Base-by-base conservation (phyloP, 2,113 vertebrate genomes). In the Hemiscyllium ocellatum region DNA sequence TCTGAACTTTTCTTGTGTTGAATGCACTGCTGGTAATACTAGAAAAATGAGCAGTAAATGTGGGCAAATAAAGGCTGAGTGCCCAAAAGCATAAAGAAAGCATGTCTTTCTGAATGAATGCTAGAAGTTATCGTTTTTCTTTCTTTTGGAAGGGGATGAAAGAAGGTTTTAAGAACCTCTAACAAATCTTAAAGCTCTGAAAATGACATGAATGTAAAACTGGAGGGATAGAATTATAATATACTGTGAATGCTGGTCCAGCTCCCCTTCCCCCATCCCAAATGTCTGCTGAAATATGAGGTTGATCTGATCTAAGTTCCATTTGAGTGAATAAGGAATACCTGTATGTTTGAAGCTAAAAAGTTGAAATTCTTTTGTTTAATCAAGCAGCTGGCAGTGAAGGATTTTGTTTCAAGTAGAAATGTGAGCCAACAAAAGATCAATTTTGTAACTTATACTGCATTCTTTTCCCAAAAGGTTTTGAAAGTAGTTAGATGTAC, bases 141-240 rank as follows among this genome's bases (percentile, higher is more conserved):
- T 61, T 61, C 22, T 33, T 83, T 83, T 65, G 76, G 33, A 68
- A 56, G 17, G 90, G 86, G 17, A 61, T 37, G 42, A 95, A 47
- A 37, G 85, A 78, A 78, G 97, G 72, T 98, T 97, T 97, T 98
- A 98, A 98, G 8, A 56, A 29, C 19, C 13, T 61, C 0, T n/a
- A 42, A 29, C 19, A 68, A 69, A 24, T 69, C 5, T 20, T 50
- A 22, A 22, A 50, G 47, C 20, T 52, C n/a, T 69, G 22, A 0
- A 42, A 26, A 89, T 17, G 69, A 4, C 56, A 68, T 37, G 68
- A 91, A 61, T n/a, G 42, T 94, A 69, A 94, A 61, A 94, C 69
- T 47, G 37, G n/a, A 68, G 15, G 1, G 24, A 10, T 37, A 70
- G 52, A 22, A 90, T 24, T 56, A 29, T 13, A 26, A 52, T 2